A percentile compares a stretch with the other conserved stretches of the same genome.
Evolutionary conservation across 2,888 invertebrate species (phyloP).

Genomic region (Drosophila monieri): DNA sequence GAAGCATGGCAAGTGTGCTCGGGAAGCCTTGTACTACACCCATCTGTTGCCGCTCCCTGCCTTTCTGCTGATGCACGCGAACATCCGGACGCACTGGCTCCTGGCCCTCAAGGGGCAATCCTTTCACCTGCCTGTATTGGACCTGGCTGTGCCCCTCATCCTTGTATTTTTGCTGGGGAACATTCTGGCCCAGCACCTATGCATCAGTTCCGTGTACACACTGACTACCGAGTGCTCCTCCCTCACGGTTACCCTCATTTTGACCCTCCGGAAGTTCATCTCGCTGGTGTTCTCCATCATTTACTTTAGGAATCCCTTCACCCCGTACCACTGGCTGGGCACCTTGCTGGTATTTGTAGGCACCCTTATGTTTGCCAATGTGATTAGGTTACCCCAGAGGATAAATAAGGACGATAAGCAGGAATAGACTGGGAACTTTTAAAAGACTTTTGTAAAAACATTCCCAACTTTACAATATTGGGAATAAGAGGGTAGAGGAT

Average conservation of each 20-base stretch:
- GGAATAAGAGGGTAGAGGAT: no score
- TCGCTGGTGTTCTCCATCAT: conserved; percentile 96
- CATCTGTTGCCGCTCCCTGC: conserved; percentile 94
- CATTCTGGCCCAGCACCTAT: conserved; percentile 94
- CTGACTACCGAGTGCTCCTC: conserved; percentile 96
- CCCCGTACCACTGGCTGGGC: conserved; percentile 94
- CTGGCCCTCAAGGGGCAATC: conserved; percentile 46
- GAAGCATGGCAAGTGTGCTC: conserved; percentile 94
- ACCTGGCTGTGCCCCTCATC: conserved; percentile 53
- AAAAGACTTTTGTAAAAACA: no score
- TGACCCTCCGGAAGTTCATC: conserved; percentile 97
- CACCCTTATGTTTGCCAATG: conserved; percentile 94
- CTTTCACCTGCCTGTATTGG: conserved; percentile 36
- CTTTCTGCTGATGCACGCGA: conserved; percentile 90
- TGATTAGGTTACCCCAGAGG: conserved; percentile 84
- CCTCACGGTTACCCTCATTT: conserved; percentile 95
- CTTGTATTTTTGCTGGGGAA: conserved; percentile 89
- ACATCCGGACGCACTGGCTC: conserved; percentile 88
- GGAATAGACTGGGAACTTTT: conserved; percentile 34
- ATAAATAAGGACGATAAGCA: conserved; percentile 38
- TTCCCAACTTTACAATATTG: no score
- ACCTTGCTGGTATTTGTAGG: conserved; percentile 94
- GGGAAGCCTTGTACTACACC: conserved; percentile 93
- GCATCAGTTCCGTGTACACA: conserved; percentile 96
- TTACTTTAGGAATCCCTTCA: conserved; percentile 96